Percentiles rank a stretch among this genome's conserved stretches.
These are phyloP conservation scores for Nebria ingens DNA, from an alignment of 1,140 invertebrate species.

Conservation along the genomic window DNA sequence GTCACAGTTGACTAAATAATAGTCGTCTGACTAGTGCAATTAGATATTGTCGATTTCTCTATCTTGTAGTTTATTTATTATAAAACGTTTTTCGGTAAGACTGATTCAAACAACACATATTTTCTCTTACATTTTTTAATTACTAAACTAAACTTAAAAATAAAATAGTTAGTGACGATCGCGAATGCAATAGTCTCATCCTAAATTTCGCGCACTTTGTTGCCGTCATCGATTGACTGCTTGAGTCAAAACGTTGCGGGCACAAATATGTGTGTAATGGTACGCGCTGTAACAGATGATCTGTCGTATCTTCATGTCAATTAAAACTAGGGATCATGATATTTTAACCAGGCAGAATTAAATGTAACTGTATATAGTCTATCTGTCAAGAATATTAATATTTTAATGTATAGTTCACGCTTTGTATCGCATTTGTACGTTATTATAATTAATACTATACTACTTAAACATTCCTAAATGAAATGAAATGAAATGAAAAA, in stretches of 20 bases:
- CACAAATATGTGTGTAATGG: not conserved
- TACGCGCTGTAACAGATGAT: slow-evolving; percentile 13
- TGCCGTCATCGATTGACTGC: not conserved
- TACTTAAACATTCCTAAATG: not conserved
- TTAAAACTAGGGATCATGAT: slow-evolving; percentile 38
- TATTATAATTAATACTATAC: not conserved
- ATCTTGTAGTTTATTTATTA: slow-evolving; percentile 10
- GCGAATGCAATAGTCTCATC: slow-evolving; percentile 20
- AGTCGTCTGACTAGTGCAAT: too few species aligned
- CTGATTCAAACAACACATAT: slow-evolving; percentile 35
- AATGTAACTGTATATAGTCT: slow-evolving; percentile 28
- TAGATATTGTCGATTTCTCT: too few species aligned
- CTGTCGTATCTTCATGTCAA: slow-evolving; percentile 37
- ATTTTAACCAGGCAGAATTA: slow-evolving; percentile 29
- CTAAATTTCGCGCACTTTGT: not conserved
- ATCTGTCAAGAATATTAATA: slow-evolving; percentile 8
- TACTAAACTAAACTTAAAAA: too few species aligned
- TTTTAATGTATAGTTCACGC: slow-evolving; percentile 4
- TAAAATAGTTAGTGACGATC: slow-evolving; percentile 32
- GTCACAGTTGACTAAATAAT: too few species aligned
- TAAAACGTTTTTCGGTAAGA: slow-evolving; percentile 34
- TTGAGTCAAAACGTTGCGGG: not conserved
- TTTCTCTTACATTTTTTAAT: slow-evolving; percentile 26
- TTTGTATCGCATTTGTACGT: slow-evolving; percentile 9
- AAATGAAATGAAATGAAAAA: not conserved